These are phyloP conservation scores for Acridotheres tristis DNA, from an alignment of 2,797 vertebrate species.

Conservation along the genomic window DNA sequence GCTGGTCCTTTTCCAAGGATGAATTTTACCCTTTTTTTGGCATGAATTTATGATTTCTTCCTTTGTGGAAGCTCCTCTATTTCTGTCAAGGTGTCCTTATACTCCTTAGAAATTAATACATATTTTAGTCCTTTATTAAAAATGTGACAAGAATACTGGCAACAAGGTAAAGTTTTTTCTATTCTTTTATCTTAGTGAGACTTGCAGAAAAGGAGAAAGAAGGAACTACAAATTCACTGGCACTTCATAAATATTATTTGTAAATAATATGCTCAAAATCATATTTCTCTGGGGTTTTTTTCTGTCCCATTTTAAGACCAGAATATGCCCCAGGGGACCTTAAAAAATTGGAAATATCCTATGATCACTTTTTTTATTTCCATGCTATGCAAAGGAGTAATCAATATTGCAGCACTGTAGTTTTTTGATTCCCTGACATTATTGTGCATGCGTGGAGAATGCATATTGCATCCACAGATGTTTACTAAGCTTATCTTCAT, in stretches of 20 bases:
- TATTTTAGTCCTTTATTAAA: neutral
- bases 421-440: slow-evolving; percentile 28
- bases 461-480: neutral
- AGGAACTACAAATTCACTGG: neutral
- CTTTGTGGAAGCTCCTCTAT: neutral
- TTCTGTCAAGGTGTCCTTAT: neutral
- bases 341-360: neutral
- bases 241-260: neutral
- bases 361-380: neutral
- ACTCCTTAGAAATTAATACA: neutral
- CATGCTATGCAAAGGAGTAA: neutral
- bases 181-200: neutral
- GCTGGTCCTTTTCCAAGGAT: neutral
- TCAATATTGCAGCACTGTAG: neutral
- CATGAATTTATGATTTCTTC: neutral
- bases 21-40: neutral
- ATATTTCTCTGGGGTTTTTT: neutral
- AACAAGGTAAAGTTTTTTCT: neutral
- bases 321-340: neutral
- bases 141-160: neutral
- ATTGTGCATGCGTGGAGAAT: neutral
- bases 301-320: neutral
- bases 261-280: neutral
- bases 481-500: slow-evolving; percentile 9
- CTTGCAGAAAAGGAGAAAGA: neutral